Conservation (phyloP, 1,140 invertebrate genomes). For the Microvelia longipes region DNA sequence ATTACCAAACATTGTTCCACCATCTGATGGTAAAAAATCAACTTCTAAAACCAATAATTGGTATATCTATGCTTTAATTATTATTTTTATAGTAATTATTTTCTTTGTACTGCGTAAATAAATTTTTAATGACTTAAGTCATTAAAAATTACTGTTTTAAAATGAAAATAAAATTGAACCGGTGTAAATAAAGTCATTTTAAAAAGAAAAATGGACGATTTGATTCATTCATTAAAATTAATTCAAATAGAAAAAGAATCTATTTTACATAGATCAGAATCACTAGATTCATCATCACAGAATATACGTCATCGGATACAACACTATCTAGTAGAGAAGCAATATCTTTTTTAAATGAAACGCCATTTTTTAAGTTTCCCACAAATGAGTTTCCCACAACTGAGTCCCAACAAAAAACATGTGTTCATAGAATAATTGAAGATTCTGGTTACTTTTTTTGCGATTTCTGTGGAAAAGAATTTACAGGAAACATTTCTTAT, state of each 20-base stretch:
- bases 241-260: neutral
- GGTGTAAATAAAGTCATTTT: neutral
- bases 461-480: neutral
- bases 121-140: neutral
- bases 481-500: neutral
- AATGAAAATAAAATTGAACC: neutral
- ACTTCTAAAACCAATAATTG: neutral
- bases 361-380: neutral
- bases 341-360: neutral
- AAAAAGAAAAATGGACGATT: neutral
- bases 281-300: neutral
- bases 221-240: neutral
- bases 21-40: neutral
- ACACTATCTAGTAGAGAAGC: neutral
- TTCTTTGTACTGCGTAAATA: neutral
- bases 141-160: neutral
- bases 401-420: neutral
- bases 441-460: neutral
- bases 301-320: neutral
- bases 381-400: neutral
- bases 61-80: neutral
- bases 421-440: neutral
- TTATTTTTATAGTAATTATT: neutral
- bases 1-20: neutral
- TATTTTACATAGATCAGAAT: neutral